phyloP scores from a whole-genome alignment of 35 echinoderm and acorn worm genomes.

The Acanthaster planci region DNA sequence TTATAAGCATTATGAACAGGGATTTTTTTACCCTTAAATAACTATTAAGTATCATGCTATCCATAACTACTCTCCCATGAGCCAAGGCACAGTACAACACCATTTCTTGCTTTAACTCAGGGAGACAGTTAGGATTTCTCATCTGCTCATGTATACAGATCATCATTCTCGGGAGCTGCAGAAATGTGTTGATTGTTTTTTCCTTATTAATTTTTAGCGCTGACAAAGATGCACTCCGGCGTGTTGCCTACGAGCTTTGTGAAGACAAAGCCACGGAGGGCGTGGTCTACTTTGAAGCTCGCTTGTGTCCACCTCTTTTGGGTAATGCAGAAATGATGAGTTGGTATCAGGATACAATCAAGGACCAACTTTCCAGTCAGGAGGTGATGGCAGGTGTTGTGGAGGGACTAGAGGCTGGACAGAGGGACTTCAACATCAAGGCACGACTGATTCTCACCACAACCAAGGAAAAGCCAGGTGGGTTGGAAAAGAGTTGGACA shows the following conservation, averaged over 20 bases:
- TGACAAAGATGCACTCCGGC: conserved; percentile 38
- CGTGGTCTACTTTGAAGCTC: conserved; percentile 67
- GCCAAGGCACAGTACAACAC: no score
- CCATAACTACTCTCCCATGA: no score
- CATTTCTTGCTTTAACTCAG: no score
- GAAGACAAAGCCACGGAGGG: conserved; percentile 76
- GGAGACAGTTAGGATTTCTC: no score
- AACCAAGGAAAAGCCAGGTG: conserved; percentile 50
- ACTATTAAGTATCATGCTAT: no score
- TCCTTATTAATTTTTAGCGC: conserved; percentile 28
- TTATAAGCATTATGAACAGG: no score
- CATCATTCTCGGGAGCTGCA: no score
- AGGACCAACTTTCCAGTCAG: background rate
- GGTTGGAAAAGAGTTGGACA: background rate
- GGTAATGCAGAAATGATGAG: background rate
- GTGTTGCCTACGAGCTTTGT: conserved; percentile 66
- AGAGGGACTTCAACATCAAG: conserved; percentile 46
- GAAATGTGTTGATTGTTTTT: no score
- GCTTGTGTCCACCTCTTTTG: conserved; percentile 55
- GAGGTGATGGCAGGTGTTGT: conserved; percentile 52
- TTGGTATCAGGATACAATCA: background rate
- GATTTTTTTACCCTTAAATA: no score
- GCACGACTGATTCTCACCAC: conserved; percentile 45
- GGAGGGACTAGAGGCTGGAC: conserved; percentile 49
- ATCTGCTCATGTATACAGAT: no score